Percentiles rank a stretch among this genome's conserved stretches.
These are phyloP conservation scores for Callitettix versicolor DNA, from an alignment of 1,140 invertebrate species.

Conservation along the genomic window DNA sequence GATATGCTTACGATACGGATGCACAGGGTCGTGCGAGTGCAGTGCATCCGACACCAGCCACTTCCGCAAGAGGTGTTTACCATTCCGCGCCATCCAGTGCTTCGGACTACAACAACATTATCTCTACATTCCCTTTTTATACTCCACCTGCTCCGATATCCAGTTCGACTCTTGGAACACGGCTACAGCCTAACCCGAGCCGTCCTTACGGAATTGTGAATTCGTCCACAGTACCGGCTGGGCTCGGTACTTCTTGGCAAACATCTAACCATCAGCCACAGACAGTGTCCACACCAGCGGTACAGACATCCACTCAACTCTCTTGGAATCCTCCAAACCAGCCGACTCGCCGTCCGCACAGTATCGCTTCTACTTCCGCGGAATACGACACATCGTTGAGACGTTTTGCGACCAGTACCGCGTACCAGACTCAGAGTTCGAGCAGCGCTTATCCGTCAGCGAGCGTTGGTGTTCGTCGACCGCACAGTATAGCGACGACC, in stretches of 20 bases:
- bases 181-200: not conserved
- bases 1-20: no score
- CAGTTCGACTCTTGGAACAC: constrained; percentile 18
- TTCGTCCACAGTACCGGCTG: constrained; percentile 17
- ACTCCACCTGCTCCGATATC: constrained; percentile 36
- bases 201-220: constrained; percentile 5
- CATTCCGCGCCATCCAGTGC: not conserved
- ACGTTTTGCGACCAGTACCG: no score
- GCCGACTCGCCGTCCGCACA: constrained; percentile 33
- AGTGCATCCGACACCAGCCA: not conserved
- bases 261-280: constrained; percentile 18
- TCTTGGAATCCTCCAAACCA: constrained; percentile 22
- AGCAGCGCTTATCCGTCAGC: constrained; percentile 31
- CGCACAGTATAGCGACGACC: constrained; percentile 36
- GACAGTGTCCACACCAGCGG: constrained; percentile 19
- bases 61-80: not conserved
- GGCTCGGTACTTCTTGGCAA: constrained; percentile 6
- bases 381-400: constrained; percentile 30
- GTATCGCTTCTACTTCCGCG: constrained; percentile 36
- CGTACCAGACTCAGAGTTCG: constrained; percentile 8
- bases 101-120: constrained; percentile 23
- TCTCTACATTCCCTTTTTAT: constrained; percentile 42
- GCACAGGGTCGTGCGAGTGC: no score
- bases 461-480: constrained; percentile 34
- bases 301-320: constrained; percentile 9